Base-by-base conservation (phyloP, 2,113 vertebrate species). In the Pluvianellus socialis region DNA sequence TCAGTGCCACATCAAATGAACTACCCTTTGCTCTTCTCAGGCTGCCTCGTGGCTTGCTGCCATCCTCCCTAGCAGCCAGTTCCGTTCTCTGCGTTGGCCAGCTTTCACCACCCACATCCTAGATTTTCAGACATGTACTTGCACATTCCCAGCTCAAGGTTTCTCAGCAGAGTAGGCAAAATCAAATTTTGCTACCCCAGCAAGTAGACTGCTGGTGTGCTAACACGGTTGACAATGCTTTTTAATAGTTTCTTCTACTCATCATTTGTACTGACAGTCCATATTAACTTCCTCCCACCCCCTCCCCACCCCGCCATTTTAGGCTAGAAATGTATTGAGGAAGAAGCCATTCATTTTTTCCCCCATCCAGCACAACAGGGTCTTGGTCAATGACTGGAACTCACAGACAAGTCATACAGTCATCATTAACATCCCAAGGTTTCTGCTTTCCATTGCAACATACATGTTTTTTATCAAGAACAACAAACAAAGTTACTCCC, bases 121-220 rank as follows among this genome's bases (percentile, higher is more conserved):
- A 65, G 68, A 63, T 81, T 92, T 96, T 87, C 68, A 85, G 84
- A 56, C 86, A 89, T 87, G 94, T 94, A 52, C 49, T 92, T 92
- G 68, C 93, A 92, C 56, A 96, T 92, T 96, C 84, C 49, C 76
- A 85, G 59, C 65, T 91, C 61, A 77, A 63, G 38, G 21, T 70
- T 97, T 96, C 86, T 67, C 80, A 94, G 83, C 80, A 96, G 86
- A 94, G 91, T 94, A 88, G 86, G 79, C 89, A 96, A 95, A 97
- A 91, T 75, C 24, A 77, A 45, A 91, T 87, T 89, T 87, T 92
- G 77, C 87, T 91, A 35, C 38, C 33, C 52, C 33, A 96, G 89
- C 93, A 96, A 42, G 35, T 75, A 79, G n/a, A 30, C 33, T 81
- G 12, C 20, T 55, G 23, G 4, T 49, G 42, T 77, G 32, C 23